A percentile compares a stretch with the other conserved stretches of the same genome.
These are phyloP conservation scores for Dascyllus trimaculatus DNA, from an alignment of 2,113 vertebrate species.

Conservation along the genomic window DNA sequence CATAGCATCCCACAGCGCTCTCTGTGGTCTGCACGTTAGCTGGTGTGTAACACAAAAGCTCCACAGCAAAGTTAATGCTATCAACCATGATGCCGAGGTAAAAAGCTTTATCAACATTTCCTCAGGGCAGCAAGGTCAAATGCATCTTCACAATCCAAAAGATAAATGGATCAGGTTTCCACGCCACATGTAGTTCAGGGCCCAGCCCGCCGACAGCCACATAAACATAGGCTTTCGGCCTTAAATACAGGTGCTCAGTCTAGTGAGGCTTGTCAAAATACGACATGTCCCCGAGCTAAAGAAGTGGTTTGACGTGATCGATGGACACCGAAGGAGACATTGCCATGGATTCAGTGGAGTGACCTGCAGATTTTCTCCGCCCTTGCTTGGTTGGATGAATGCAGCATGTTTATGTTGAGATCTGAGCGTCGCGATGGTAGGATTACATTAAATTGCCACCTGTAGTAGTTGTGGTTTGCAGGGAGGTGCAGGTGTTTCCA, in stretches of 20 bases:
- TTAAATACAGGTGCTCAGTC: slow-evolving; percentile 74
- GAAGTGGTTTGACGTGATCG: slow-evolving; percentile 67
- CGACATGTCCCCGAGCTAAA: slow-evolving; percentile 71
- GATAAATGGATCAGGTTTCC: slow-evolving; percentile 78
- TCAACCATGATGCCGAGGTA: slow-evolving; percentile 64
- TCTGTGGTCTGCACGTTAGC: slow-evolving; percentile 31
- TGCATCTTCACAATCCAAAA: slow-evolving; percentile 71
- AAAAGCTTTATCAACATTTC: slow-evolving; percentile 75
- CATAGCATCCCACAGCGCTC: slow-evolving; percentile 13
- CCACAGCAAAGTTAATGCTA: slow-evolving; percentile 54
- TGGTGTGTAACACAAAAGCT: slow-evolving; percentile 44
- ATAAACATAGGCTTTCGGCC: slow-evolving; percentile 71
- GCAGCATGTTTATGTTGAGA: slow-evolving; percentile 40
- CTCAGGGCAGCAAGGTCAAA: slow-evolving; percentile 72
- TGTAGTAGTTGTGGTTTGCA: slow-evolving; percentile 35
- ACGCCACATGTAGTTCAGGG: slow-evolving; percentile 66
- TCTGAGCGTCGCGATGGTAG: slow-evolving; percentile 49
- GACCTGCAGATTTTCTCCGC: slow-evolving; percentile 53
- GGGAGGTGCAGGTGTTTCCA: slow-evolving; percentile 40
- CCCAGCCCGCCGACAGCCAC: slow-evolving; percentile 66
- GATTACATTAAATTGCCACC: slow-evolving; percentile 57
- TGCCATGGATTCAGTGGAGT: slow-evolving; percentile 46
- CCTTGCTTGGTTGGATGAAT: slow-evolving; percentile 48
- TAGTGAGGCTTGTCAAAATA: slow-evolving; percentile 73
- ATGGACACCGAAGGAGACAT: slow-evolving; percentile 62